Evolutionary conservation across 2,113 vertebrate species (phyloP).

Genomic region (Carassius auratus): DNA sequence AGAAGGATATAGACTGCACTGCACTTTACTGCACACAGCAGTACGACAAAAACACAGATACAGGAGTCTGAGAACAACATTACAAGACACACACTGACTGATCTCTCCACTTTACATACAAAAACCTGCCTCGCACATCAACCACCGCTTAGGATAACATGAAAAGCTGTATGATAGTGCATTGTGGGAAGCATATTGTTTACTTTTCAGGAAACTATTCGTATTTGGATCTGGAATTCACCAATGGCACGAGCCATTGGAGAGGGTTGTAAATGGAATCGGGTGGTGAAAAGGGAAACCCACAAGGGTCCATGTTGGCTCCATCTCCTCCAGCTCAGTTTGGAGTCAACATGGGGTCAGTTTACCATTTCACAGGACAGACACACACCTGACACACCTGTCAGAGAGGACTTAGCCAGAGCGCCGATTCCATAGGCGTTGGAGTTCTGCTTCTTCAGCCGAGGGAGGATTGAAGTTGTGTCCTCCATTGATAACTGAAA

Average conservation of each 20-base stretch:
- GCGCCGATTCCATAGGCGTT: constrained; percentile 97
- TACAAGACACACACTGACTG: constrained; percentile 55
- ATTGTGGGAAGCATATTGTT: constrained; percentile 58
- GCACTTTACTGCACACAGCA: constrained; percentile 58
- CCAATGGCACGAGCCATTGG: constrained; percentile 79
- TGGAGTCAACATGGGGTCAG: constrained; percentile 78
- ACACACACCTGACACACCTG: constrained; percentile 93
- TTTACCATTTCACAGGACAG: constrained; percentile 82
- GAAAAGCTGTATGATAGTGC: constrained; percentile 66
- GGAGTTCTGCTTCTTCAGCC: constrained; percentile 94
- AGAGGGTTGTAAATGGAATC: constrained; percentile 64
- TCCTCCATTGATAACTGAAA: constrained; percentile 98
- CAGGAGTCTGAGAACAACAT: constrained; percentile 46
- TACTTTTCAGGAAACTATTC: constrained; percentile 43
- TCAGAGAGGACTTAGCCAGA: constrained; percentile 98
- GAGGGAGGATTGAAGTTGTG: constrained; percentile 97
- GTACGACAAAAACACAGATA: constrained; percentile 60
- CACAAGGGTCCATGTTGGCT: constrained; percentile 79
- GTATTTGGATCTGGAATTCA: constrained; percentile 55
- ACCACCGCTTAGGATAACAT: constrained; percentile 56
- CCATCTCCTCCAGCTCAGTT: constrained; percentile 61
- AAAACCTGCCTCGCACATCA: constrained; percentile 68
- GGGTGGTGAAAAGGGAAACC: constrained; percentile 76
- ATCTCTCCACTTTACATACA: constrained; percentile 64
- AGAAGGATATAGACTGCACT: constrained; percentile 53